phyloP scores from a whole-genome alignment of 2,888 invertebrate species.

The Cacoxenus indagator region DNA sequence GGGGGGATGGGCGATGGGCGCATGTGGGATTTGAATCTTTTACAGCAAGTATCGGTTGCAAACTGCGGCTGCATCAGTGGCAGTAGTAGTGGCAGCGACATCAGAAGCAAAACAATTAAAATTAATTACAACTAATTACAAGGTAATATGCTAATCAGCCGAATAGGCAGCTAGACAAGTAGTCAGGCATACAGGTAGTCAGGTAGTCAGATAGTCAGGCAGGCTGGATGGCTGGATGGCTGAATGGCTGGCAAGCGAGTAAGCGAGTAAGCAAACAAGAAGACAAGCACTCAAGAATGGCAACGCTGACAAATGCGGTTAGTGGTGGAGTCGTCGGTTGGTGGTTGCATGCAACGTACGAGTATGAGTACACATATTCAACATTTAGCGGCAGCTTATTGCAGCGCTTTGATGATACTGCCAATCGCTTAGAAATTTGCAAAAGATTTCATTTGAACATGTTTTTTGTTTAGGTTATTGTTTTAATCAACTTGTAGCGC shows the following conservation, averaged over 20 bases:
- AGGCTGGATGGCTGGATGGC: background rate
- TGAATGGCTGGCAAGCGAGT: background rate
- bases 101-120: conserved; percentile 54
- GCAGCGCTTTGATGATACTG: background rate
- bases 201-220: background rate
- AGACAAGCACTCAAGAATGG: no score
- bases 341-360: no score
- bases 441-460: background rate
- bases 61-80: background rate
- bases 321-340: no score
- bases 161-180: conserved; percentile 32
- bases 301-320: no score
- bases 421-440: background rate
- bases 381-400: background rate
- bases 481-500: no score
- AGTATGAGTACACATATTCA: no score
- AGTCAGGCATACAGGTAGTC: conserved; percentile 12
- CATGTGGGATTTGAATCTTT: background rate
- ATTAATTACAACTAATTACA: conserved; percentile 62
- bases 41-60: no score
- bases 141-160: conserved; percentile 63
- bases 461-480: background rate
- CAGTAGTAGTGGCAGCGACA: background rate
- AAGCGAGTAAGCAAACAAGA: no score
- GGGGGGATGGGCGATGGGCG: background rate